Conservation (phyloP, 2,113 vertebrate genomes). For the Anolis sagrei region DNA sequence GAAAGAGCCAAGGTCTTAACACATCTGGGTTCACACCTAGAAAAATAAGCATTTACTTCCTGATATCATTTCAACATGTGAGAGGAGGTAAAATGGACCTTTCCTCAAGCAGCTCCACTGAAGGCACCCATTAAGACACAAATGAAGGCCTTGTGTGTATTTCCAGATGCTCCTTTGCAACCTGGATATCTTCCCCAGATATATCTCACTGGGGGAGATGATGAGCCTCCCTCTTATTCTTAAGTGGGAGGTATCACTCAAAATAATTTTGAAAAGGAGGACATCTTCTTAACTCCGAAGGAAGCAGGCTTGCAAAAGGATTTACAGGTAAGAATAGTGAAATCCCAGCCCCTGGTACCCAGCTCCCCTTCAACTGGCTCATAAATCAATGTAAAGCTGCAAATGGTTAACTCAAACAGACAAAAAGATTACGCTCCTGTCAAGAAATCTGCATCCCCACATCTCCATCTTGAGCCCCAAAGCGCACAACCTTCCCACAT, state of each 20-base stretch:
- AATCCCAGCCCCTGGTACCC: accelerated
- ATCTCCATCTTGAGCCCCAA: slow-evolving; percentile 51
- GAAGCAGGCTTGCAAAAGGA: no score
- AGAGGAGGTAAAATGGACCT: neutral
- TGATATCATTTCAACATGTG: neutral
- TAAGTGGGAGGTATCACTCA: neutral
- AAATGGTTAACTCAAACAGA: slow-evolving; percentile 35
- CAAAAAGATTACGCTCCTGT: slow-evolving; percentile 43
- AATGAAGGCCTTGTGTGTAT: no score
- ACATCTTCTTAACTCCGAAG: neutral
- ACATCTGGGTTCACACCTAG: neutral
- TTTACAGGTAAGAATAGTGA: neutral
- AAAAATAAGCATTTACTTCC: neutral
- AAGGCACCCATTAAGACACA: no score
- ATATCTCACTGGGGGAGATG: neutral
- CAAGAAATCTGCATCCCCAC: slow-evolving; percentile 48
- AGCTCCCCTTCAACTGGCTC: neutral
- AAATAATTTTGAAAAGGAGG: neutral
- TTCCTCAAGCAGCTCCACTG: neutral
- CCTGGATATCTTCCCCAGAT: neutral
- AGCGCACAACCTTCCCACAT: slow-evolving; percentile 30
- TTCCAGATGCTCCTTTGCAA: no score
- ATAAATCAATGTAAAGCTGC: neutral
- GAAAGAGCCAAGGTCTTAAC: neutral
- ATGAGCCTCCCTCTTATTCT: neutral